phyloP scores from a whole-genome alignment of 53 echinoderm and acorn worm genomes.

The Actinopyga echinites region DNA sequence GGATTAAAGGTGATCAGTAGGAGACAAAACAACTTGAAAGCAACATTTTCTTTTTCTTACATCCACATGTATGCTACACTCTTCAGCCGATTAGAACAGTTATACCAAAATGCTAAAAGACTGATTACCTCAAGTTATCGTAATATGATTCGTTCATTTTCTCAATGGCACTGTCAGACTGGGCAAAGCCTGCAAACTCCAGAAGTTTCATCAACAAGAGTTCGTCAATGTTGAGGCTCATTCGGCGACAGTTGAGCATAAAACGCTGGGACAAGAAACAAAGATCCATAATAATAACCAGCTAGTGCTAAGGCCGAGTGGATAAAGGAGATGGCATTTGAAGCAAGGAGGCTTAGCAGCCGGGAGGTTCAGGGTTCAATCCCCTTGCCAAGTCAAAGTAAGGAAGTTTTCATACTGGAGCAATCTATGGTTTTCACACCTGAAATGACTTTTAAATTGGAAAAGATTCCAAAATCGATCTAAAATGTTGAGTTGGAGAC shows the following conservation, averaged over 20 bases:
- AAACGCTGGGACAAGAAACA: constrained; percentile 45
- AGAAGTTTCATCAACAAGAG: constrained; percentile 83
- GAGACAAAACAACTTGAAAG: too few relatives aligned
- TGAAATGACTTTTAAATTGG: too few relatives aligned
- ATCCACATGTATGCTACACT: background rate
- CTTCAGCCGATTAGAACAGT: background rate
- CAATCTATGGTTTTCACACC: too few relatives aligned
- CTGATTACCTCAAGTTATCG: constrained; percentile 72
- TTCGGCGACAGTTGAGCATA: constrained; percentile 55
- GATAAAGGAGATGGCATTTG: background rate
- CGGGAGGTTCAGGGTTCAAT: too few relatives aligned
- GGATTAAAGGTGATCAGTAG: too few relatives aligned
- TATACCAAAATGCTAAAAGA: background rate
- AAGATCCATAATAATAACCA: background rate
- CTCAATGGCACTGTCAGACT: constrained; percentile 76
- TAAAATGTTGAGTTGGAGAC: too few relatives aligned
- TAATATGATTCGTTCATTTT: constrained; percentile 83
- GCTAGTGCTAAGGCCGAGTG: background rate
- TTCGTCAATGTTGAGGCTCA: constrained; percentile 89
- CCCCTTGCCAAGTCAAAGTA: too few relatives aligned
- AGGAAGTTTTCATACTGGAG: too few relatives aligned
- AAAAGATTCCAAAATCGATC: too few relatives aligned
- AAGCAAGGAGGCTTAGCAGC: too few relatives aligned
- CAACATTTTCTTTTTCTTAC: too few relatives aligned
- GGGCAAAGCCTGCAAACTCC: constrained; percentile 84